These are phyloP conservation scores for Didymodactylos carnosus DNA, from an alignment of 2,888 invertebrate species.

Conservation along the genomic window DNA sequence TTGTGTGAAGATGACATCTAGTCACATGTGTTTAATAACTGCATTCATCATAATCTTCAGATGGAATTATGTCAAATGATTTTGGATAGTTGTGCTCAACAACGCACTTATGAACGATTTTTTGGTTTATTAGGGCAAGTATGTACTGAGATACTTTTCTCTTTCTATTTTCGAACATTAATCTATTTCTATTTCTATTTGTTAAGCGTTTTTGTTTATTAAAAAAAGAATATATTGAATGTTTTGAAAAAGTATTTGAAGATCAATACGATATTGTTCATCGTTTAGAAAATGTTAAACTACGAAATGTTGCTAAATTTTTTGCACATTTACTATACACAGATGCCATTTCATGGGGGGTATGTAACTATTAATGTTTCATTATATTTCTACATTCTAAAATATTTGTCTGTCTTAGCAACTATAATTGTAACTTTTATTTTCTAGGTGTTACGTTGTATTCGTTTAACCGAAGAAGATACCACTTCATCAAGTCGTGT, in stretches of 20 bases:
- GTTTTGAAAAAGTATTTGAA: conserved; percentile 78
- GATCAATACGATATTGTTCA: conserved; percentile 80
- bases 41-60: conserved; percentile 21
- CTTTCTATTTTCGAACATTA: not conserved
- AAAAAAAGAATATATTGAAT: conserved; percentile 70
- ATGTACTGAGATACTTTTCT: conserved; percentile 25
- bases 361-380: conserved; percentile 17
- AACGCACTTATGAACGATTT: conserved; percentile 91
- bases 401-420: conserved; percentile 25
- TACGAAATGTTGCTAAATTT: conserved; percentile 86
- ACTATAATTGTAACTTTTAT: conserved; percentile 44
- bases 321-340: conserved; percentile 85
- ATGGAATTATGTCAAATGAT: conserved; percentile 91
- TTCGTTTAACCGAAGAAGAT: conserved; percentile 81
- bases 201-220: conserved; percentile 79
- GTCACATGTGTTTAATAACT: not conserved
- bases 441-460: conserved; percentile 37
- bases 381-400: not conserved
- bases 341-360: conserved; percentile 81
- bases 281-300: conserved; percentile 75
- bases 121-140: conserved; percentile 80
- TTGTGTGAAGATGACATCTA: not conserved
- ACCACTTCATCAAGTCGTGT: conserved; percentile 90
- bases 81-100: conserved; percentile 91
- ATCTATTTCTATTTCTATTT: conserved; percentile 35